Evolutionary conservation across 2,113 vertebrate species (phyloP).

Genomic region (Spea bombifrons): DNA sequence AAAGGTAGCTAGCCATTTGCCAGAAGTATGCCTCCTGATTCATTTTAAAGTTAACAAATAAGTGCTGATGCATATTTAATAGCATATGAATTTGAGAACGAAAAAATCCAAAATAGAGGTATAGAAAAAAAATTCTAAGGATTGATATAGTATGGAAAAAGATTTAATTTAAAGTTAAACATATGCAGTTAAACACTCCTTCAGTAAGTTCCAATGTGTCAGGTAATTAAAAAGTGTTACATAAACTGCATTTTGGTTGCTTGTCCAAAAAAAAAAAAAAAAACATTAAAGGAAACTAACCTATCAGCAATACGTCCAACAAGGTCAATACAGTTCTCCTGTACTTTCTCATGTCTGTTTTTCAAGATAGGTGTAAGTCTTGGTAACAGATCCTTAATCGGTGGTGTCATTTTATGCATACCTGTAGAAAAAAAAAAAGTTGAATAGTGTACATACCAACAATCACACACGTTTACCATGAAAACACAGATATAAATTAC

Average conservation of each 20-base stretch:
- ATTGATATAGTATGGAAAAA: too few species aligned
- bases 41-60: too few species aligned
- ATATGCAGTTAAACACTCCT: too few species aligned
- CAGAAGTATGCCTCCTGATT: too few species aligned
- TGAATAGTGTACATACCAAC: background rate
- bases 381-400: constrained; percentile 95
- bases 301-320: constrained; percentile 96
- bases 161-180: too few species aligned
- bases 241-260: background rate
- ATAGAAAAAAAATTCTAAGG: too few species aligned
- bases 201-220: too few species aligned
- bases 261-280: background rate
- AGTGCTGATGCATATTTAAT: too few species aligned
- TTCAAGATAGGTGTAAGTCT: constrained; percentile 95
- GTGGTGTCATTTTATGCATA: constrained; percentile 99
- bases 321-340: constrained; percentile 97
- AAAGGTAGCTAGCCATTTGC: too few species aligned
- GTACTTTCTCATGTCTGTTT: constrained; percentile 98
- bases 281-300: constrained; percentile 58
- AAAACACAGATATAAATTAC: constrained; percentile 62
- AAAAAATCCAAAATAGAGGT: too few species aligned
- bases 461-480: constrained; percentile 42
- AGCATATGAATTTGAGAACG: too few species aligned
- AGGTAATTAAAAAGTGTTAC: too few species aligned
- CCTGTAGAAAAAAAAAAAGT: constrained; percentile 64